Conservation (phyloP, 2,888 invertebrate species). For the Pegoplata infirma region DNA sequence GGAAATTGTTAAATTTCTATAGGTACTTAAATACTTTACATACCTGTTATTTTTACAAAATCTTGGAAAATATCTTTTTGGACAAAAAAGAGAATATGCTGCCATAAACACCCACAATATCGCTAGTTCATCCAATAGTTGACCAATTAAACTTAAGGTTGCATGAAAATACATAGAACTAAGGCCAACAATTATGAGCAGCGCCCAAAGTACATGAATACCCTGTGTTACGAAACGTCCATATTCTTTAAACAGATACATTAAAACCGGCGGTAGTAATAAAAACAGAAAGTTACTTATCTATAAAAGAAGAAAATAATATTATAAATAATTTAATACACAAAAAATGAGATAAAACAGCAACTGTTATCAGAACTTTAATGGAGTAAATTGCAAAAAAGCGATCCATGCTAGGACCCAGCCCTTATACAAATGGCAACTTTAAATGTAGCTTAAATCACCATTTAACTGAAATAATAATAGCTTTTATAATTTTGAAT, state of each 20-base stretch:
- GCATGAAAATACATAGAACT: slow-evolving; percentile 93
- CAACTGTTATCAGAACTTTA: too few species aligned
- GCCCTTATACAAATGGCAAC: too few species aligned
- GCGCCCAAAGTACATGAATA: slow-evolving; percentile 89
- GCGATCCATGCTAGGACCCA: too few species aligned
- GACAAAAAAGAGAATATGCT: slow-evolving; percentile 87
- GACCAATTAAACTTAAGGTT: slow-evolving; percentile 88
- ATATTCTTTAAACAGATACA: slow-evolving; percentile 88
- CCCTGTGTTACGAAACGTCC: slow-evolving; percentile 86
- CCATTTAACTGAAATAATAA: too few species aligned
- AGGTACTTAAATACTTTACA: too few species aligned
- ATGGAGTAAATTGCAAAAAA: too few species aligned
- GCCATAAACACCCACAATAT: slow-evolving; percentile 91
- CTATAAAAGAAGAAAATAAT: slow-evolving; percentile 79
- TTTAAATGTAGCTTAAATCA: too few species aligned
- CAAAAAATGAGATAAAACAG: too few species aligned
- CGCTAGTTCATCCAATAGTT: slow-evolving; percentile 88
- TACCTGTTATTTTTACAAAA: slow-evolving; percentile 84
- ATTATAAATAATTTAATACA: too few species aligned
- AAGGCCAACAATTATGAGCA: slow-evolving; percentile 87
- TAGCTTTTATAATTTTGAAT: too few species aligned
- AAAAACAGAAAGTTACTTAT: slow-evolving; percentile 88
- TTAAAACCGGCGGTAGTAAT: slow-evolving; percentile 86
- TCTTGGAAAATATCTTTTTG: slow-evolving; percentile 84
- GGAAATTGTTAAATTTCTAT: too few species aligned